Percentiles rank a stretch among this genome's conserved stretches.
phyloP scores from a whole-genome alignment of 2,888 invertebrate species.

The Ganaspis brasiliensis region DNA sequence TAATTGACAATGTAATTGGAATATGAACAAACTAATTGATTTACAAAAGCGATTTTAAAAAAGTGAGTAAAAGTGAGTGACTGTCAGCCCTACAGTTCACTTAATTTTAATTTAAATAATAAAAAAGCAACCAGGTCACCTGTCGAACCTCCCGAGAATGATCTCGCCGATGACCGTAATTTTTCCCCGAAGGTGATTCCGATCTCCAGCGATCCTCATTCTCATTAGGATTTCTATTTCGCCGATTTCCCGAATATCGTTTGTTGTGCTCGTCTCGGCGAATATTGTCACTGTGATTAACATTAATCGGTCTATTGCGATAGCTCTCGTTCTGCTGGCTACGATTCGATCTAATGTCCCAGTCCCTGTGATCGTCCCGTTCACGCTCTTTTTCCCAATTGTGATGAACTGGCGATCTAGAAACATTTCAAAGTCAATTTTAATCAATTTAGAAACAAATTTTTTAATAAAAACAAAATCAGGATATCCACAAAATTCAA shows the following conservation, averaged over 20 bases:
- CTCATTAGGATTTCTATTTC: constrained; percentile 70
- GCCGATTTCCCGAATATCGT: constrained; percentile 69
- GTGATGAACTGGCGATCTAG: constrained; percentile 67
- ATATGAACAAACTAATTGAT: too few species aligned
- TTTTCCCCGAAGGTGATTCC: constrained; percentile 74
- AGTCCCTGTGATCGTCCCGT: constrained; percentile 72
- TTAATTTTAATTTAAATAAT: constrained; percentile 3
- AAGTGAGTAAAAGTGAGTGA: too few species aligned
- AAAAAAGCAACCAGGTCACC: constrained; percentile 61
- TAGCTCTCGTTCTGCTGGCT: constrained; percentile 71
- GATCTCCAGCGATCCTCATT: constrained; percentile 76
- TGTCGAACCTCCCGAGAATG: constrained; percentile 73
- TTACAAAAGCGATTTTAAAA: too few species aligned
- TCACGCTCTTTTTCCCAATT: constrained; percentile 69
- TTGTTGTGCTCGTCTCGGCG: constrained; percentile 72
- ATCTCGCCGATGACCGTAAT: constrained; percentile 72
- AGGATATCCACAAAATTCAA: too few species aligned
- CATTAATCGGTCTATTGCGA: constrained; percentile 66
- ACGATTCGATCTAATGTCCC: constrained; percentile 75
- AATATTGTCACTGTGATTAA: constrained; percentile 65
- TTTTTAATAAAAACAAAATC: too few species aligned
- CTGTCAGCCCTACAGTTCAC: too few species aligned
- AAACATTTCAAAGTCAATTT: constrained; percentile 41
- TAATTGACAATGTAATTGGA: too few species aligned
- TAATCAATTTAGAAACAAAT: too few species aligned